Base-by-base conservation (phyloP, 2,888 invertebrate genomes). In the Physocephala rufipes region DNA sequence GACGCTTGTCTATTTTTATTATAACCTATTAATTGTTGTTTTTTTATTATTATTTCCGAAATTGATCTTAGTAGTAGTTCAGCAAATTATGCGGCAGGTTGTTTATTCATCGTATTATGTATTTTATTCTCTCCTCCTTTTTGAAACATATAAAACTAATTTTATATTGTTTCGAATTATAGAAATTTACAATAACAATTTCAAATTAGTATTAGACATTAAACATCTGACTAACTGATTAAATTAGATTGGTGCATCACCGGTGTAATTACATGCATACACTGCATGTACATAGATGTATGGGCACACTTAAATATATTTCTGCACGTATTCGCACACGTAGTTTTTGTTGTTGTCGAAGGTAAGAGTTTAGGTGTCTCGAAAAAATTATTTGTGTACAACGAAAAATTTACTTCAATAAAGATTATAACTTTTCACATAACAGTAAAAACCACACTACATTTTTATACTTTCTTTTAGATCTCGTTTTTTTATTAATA, bases 121-220 rank as follows among this genome's bases (percentile, higher is more conserved):
- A 9, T 36, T 36, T 36, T 36, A 7, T 36, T 9, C 9, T 36
- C 36, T 36, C 9, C 36, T 36, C 9, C 36, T 36, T 30, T 15
- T 24, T 28, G 12, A 59, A 13, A 28, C 61, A 24, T 36, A 36
- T 61, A 61, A 61, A 61, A 24, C 53, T 21, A 53, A n/a, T 21
- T 21, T 53, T 21, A 24, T 53, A 1, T 53, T 21, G 24, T 53
- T 53, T 53, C 21, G 21, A 21, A 53, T 21, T 9, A 21, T 19
- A 19, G 12, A 21, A 24, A 53, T 49, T 5, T 21, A 24, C 53
- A 53, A 24, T 21, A 53, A 53, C 53, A n/a, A 21, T 36, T 36
- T 36, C 4, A 4, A 53, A n/a, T 53, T n/a, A 21, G 21, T 9
- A 53, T n/a, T n/a, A n/a, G n/a, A 53, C 19, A 21, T 53, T 53